A percentile compares a stretch with the other conserved stretches of the same genome.
These are phyloP conservation scores for Caranx melampygus DNA, from an alignment of 2,113 vertebrate genomes.

Conservation along the genomic window DNA sequence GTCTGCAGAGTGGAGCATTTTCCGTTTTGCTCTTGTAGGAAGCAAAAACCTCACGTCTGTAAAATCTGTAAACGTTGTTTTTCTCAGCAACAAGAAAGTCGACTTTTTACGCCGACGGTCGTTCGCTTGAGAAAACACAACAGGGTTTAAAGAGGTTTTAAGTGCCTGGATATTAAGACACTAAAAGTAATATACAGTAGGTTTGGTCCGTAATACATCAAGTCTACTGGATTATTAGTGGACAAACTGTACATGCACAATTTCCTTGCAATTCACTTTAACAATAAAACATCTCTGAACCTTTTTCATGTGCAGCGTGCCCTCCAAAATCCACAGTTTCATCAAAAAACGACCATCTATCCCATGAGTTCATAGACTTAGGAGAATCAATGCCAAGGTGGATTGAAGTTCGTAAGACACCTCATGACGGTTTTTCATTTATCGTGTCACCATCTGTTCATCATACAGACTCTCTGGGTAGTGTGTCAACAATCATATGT, in stretches of 20 bases:
- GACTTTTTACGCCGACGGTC: background rate
- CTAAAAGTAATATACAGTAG: background rate
- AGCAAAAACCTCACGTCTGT: constrained; percentile 7
- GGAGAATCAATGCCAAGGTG: too few species aligned
- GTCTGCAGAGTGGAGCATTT: constrained; percentile 21
- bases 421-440: too few species aligned
- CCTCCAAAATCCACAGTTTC: background rate
- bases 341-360: too few species aligned
- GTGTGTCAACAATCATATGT: too few species aligned
- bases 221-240: background rate
- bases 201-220: background rate
- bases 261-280: background rate
- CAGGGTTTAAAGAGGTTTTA: background rate
- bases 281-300: background rate
- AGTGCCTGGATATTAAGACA: background rate
- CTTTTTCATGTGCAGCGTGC: background rate
- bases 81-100: background rate
- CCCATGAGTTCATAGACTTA: too few species aligned
- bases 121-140: background rate
- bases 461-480: too few species aligned
- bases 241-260: background rate
- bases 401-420: too few species aligned
- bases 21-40: constrained; percentile 13
- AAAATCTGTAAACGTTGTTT: constrained; percentile 9
- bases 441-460: too few species aligned